phyloP scores from a whole-genome alignment of 2,113 vertebrate genomes.

The Pterocles burchelli region DNA sequence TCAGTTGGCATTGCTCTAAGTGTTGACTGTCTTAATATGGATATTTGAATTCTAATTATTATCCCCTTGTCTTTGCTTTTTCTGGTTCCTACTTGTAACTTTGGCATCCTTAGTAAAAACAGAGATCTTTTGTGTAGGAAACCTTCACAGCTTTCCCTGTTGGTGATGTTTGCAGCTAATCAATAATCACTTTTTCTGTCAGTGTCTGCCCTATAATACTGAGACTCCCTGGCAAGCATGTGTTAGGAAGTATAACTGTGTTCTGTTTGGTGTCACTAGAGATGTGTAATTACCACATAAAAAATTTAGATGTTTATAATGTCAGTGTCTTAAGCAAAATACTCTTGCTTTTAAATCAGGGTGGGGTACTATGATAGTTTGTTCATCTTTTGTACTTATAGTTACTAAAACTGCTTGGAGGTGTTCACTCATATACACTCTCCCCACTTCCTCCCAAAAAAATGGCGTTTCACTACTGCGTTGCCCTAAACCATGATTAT shows the following conservation, averaged over 20 bases:
- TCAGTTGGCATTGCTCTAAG: background rate
- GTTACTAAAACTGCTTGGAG: background rate
- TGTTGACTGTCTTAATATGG: background rate
- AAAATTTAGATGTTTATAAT: background rate
- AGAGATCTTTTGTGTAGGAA: background rate
- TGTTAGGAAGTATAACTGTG: background rate
- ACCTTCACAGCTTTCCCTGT: background rate
- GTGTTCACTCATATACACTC: background rate
- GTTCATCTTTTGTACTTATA: background rate
- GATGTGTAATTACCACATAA: background rate
- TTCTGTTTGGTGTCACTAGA: background rate
- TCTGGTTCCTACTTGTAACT: background rate
- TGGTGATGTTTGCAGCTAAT: background rate
- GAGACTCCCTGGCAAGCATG: background rate
- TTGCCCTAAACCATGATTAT: fast-evolving
- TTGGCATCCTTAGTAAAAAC: background rate
- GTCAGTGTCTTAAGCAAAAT: background rate
- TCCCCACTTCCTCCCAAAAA: background rate
- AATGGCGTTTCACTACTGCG: background rate
- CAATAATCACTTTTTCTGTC: background rate
- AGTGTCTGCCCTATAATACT: background rate
- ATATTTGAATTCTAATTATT: background rate
- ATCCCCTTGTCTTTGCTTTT: background rate
- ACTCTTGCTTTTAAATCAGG: background rate
- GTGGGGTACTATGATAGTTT: background rate